Percentiles rank a stretch among this genome's conserved stretches.
phyloP scores from a whole-genome alignment of 1,140 invertebrate species.

The Halictus rubicundus region DNA sequence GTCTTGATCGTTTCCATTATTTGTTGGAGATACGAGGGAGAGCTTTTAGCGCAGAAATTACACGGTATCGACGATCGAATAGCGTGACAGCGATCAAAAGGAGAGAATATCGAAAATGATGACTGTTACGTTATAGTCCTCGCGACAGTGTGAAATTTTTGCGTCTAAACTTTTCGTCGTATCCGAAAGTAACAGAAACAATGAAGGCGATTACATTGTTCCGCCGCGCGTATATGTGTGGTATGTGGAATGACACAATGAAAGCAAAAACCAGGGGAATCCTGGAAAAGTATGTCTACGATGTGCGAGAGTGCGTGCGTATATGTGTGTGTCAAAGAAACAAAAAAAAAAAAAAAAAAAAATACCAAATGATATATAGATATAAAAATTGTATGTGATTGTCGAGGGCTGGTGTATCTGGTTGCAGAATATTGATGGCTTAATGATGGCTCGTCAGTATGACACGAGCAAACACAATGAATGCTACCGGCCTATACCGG shows the following conservation, averaged over 20 bases:
- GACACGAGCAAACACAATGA: constrained; percentile 78
- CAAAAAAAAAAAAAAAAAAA: constrained; percentile 1
- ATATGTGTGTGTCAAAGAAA: constrained; percentile 53
- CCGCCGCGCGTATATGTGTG: neutral
- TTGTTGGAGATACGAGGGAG: too few relatives aligned
- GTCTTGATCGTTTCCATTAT: too few relatives aligned
- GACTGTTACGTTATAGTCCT: too few relatives aligned
- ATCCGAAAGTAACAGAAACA: too few relatives aligned
- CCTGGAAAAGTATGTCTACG: constrained; percentile 19
- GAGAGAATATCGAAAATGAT: too few relatives aligned
- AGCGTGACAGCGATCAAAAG: too few relatives aligned
- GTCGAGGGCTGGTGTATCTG: constrained; percentile 80
- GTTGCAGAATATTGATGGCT: constrained; percentile 81
- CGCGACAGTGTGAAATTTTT: too few relatives aligned
- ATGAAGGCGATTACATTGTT: too few relatives aligned
- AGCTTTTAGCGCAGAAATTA: too few relatives aligned
- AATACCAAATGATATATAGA: constrained; percentile 42
- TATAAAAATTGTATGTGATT: constrained; percentile 74
- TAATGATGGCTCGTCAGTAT: constrained; percentile 81
- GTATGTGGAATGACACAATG: constrained; percentile 46
- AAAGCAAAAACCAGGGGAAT: neutral
- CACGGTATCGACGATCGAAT: too few relatives aligned
- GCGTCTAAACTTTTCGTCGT: too few relatives aligned
- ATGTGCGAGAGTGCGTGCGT: constrained; percentile 46
- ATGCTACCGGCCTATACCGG: constrained; percentile 79